Evolutionary conservation across 2,888 invertebrate species (phyloP).

Genomic region (Oxystoma pomonae): DNA sequence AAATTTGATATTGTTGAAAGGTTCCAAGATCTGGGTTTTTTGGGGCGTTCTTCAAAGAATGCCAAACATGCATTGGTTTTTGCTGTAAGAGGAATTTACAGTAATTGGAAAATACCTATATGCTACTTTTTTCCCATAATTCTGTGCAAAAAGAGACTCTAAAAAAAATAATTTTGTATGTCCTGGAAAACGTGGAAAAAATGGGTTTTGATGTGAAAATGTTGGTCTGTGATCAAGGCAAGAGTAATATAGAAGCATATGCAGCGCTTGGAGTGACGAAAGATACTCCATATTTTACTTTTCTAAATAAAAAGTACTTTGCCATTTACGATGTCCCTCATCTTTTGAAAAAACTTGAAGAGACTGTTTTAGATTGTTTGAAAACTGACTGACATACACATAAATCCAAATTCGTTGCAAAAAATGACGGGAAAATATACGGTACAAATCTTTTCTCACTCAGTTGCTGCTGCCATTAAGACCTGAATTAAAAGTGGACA

Average conservation of each 20-base stretch:
- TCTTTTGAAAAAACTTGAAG: too few species aligned
- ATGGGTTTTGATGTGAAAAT: background rate
- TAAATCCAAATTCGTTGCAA: slow-evolving; percentile 2
- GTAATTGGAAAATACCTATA: slow-evolving; percentile 6
- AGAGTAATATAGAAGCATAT: background rate
- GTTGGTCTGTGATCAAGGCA: background rate
- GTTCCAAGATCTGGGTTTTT: slow-evolving; percentile 2
- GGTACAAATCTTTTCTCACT: slow-evolving; percentile 6
- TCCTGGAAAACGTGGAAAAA: background rate
- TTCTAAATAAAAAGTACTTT: too few species aligned
- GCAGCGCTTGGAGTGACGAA: slow-evolving; percentile 4
- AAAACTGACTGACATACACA: slow-evolving; percentile 1
- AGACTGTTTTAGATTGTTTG: too few species aligned
- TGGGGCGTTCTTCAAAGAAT: background rate
- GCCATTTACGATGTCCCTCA: too few species aligned
- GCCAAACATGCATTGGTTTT: slow-evolving; percentile 4
- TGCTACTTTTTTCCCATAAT: slow-evolving; percentile 1
- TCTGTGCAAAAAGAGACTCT: slow-evolving; percentile 3
- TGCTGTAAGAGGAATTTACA: background rate
- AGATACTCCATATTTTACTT: background rate
- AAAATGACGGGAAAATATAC: slow-evolving; percentile 5
- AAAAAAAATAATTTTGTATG: background rate
- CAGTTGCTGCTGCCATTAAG: slow-evolving; percentile 1
- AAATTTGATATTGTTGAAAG: slow-evolving; percentile 1
- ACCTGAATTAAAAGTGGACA: background rate